Evolutionary conservation across 2,797 vertebrate genomes (phyloP), one percentile per base, ranked within the genome.

Genomic region (Crossoptilon crossoptilon): DNA sequence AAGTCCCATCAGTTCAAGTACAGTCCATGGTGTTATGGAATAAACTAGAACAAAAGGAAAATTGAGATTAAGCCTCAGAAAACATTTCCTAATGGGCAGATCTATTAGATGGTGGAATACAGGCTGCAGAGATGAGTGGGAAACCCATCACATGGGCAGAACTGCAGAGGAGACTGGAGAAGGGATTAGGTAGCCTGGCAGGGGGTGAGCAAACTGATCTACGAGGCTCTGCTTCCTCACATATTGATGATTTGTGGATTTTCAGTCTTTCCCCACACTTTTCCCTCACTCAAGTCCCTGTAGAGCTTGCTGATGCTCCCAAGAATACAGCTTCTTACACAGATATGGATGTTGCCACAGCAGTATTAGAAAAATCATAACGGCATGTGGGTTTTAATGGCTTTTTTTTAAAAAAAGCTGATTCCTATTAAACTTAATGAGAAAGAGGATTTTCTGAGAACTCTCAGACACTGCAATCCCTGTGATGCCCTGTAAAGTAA

Each of bases 11-110:
- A n/a, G 11, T 37, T 86, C 75, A 44, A 53, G 49, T 73, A 41
- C 53, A 21, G 55, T 10, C 67, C 1, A 2, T 67, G 46, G 49
- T 53, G 67, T 17, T 27, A 21, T 1, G 53, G 77, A 90, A 87
- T n/a, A 84, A 93, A 75, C 44, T 39, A 60, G 58, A 88, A 83
- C 29, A 46, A 62, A 62, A 71, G 66, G 81, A 87, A 93, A 94
- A 35, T 74, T 37, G 84, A 84, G 58, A 41, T 55, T 68, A 68
- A 84, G 75, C 64, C 67, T 82, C 76, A 78, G 39, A 69, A 88
- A 82, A 74, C 81, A 22, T 87, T 91, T 74, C 58, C 64, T 88
- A 87, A 70, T 0, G 6, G 70, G 53, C 41, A 84, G 66, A 19
- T 58, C 37, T 31, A 1, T 69, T 7, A 48, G 60, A 6, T 9